phyloP scores from a whole-genome alignment of 1,140 invertebrate species.

The Pteromalus puparum region DNA sequence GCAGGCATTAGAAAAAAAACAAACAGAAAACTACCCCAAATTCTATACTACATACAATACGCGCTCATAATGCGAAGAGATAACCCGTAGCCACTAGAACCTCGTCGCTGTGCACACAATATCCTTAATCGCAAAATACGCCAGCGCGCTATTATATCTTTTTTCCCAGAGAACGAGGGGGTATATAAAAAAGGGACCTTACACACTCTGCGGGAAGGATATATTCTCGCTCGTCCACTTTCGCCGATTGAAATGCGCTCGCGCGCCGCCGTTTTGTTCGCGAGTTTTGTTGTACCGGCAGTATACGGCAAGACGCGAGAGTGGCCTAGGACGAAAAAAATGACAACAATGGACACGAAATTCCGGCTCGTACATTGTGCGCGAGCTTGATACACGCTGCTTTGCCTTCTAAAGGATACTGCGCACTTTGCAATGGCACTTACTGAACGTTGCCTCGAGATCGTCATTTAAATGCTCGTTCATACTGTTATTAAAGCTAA shows the following conservation, averaged over 20 bases:
- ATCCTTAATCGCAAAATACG: conserved; percentile 19
- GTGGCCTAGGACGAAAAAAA: background rate
- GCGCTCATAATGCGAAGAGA: background rate
- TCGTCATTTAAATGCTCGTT: no score
- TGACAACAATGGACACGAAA: background rate
- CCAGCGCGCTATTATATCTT: background rate
- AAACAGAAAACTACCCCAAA: background rate
- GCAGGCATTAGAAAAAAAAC: no score
- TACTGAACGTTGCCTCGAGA: no score
- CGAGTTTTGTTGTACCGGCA: no score
- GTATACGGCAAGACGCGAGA: background rate
- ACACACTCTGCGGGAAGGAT: background rate
- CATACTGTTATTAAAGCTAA: no score
- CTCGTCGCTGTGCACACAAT: conserved; percentile 5
- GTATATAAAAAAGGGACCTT: background rate
- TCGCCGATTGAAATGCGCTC: conserved; percentile 35
- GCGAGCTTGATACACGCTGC: background rate
- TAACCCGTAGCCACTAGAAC: background rate
- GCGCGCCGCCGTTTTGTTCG: background rate
- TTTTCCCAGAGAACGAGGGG: background rate
- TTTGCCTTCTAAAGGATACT: background rate
- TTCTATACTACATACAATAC: no score
- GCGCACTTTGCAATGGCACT: background rate
- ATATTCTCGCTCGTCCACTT: conserved; percentile 39
- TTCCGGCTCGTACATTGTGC: background rate